Conservation (phyloP, 2,113 vertebrate genomes). For the Zapus hudsonius region DNA sequence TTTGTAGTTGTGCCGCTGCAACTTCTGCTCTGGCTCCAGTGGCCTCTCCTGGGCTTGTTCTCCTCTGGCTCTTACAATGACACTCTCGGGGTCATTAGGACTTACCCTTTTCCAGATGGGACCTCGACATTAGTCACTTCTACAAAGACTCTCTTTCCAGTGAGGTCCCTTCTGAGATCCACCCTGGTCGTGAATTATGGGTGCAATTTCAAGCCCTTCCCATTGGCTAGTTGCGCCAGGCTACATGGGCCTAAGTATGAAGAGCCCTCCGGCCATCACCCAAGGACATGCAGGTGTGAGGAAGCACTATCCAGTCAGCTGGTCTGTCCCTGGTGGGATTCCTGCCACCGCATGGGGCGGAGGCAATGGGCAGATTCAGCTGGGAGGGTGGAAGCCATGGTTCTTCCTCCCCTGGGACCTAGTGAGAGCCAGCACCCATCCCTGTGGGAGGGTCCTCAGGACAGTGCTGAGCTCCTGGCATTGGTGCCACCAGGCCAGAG, state of each 20-base stretch:
- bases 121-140: not conserved
- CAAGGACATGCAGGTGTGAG: not conserved
- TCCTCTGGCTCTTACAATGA: not conserved
- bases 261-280: not conserved
- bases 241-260: not conserved
- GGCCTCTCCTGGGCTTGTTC: not conserved
- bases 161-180: not conserved
- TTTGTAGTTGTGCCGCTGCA: fast-evolving
- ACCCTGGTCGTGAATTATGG: fast-evolving
- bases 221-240: not conserved
- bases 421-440: too few relatives aligned
- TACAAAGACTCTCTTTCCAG: not conserved
- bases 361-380: fast-evolving
- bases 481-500: not conserved
- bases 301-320: too few relatives aligned
- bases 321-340: not conserved
- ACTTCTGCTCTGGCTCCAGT: not conserved
- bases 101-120: fast-evolving
- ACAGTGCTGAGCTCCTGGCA: fast-evolving
- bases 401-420: not conserved
- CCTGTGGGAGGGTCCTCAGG: not conserved
- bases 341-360: fast-evolving
- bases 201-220: fast-evolving
- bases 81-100: not conserved
- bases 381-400: fast-evolving